Conservation (phyloP, 1,140 invertebrate species). For the Zaprionus ornatus region DNA sequence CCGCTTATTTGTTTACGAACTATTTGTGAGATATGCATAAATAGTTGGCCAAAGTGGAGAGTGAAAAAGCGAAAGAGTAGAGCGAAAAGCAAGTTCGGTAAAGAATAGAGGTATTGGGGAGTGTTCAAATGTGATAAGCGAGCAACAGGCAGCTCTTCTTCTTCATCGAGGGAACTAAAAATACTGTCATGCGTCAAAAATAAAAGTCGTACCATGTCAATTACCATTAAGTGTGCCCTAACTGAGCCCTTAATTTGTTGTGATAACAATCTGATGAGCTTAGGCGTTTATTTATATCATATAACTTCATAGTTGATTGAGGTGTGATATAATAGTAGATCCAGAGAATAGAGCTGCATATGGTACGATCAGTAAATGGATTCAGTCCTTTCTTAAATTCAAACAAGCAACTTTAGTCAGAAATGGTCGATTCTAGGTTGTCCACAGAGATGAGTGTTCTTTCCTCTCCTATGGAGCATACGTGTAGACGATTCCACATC, state of each 20-base stretch:
- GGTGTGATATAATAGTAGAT: background rate
- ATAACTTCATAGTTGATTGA: background rate
- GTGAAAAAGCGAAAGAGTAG: background rate
- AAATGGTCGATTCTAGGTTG: no score
- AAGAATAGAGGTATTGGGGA: background rate
- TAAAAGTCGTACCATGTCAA: conserved; percentile 6
- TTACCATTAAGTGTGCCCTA: background rate
- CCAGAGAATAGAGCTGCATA: background rate
- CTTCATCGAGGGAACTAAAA: background rate
- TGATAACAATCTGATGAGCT: background rate
- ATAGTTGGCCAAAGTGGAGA: background rate
- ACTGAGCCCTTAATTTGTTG: background rate
- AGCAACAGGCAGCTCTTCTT: background rate
- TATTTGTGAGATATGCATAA: conserved; percentile 45
- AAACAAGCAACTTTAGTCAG: no score
- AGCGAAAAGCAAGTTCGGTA: background rate
- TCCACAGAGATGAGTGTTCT: no score
- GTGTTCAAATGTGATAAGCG: conserved; percentile 18
- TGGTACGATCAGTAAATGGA: no score
- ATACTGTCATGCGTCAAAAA: conserved; percentile 9
- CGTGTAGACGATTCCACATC: no score
- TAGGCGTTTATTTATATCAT: background rate
- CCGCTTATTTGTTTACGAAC: conserved; percentile 71
- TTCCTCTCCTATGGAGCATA: no score
- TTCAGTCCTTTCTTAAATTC: no score